Conservation (phyloP, 1,140 invertebrate species). For the Achatina immaculata region DNA sequence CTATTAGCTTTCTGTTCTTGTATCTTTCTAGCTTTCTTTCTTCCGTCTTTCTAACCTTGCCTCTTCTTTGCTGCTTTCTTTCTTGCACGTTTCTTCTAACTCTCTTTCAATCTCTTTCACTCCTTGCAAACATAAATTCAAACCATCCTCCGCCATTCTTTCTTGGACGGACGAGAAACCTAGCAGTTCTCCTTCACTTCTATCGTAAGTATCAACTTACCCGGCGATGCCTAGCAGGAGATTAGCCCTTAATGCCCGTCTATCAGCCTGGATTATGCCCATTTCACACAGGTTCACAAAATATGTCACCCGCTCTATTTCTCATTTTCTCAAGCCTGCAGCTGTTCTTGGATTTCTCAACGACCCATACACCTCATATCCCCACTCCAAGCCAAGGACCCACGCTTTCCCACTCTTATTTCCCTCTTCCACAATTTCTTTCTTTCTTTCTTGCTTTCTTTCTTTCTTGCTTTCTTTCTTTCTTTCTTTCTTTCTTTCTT, state of each 20-base stretch:
- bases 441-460: slow-evolving; percentile 10
- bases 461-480: background rate
- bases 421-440: slow-evolving; percentile 10
- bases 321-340: background rate
- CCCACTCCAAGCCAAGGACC: background rate
- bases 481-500: background rate
- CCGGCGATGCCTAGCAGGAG: background rate
- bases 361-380: background rate
- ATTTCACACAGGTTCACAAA: slow-evolving; percentile 2
- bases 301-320: background rate
- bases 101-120: too few species aligned
- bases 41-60: too few species aligned
- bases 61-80: too few species aligned
- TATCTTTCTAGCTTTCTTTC: too few species aligned
- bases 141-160: background rate
- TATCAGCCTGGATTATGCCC: slow-evolving; percentile 3
- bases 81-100: too few species aligned
- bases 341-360: background rate
- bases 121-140: too few species aligned
- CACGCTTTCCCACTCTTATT: too few species aligned
- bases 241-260: background rate
- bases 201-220: background rate
- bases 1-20: too few species aligned
- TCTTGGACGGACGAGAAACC: background rate
- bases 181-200: background rate